Conservation (phyloP, 2,888 invertebrate genomes). For the Acrocyrtus sp. region DNA sequence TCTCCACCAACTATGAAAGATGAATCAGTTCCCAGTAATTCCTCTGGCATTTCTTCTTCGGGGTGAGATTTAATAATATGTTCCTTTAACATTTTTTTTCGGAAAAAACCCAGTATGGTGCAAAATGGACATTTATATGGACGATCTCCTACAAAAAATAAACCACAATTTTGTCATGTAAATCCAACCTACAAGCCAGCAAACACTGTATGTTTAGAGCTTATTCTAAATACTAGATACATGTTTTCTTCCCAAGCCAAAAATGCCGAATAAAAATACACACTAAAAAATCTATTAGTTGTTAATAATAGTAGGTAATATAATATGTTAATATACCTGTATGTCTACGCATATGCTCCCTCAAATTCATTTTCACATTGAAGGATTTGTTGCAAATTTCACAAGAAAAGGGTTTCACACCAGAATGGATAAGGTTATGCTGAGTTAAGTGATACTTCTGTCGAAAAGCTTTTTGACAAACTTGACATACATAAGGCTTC, state of each 20-base stretch:
- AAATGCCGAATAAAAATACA: too few relatives aligned
- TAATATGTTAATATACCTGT: too few relatives aligned
- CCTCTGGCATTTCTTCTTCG: slow-evolving; percentile 56
- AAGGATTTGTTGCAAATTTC: slow-evolving; percentile 58
- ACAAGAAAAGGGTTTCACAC: slow-evolving; percentile 58
- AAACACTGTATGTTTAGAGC: too few relatives aligned
- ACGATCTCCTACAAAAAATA: slow-evolving; percentile 47
- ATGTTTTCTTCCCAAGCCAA: too few relatives aligned
- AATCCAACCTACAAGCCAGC: too few relatives aligned
- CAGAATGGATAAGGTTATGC: slow-evolving; percentile 60
- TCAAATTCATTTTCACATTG: slow-evolving; percentile 62
- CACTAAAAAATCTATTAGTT: too few relatives aligned
- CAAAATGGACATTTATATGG: slow-evolving; percentile 61
- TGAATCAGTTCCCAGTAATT: slow-evolving; percentile 45
- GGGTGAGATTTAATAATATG: slow-evolving; percentile 58
- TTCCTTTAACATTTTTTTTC: slow-evolving; percentile 60
- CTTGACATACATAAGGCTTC: slow-evolving; percentile 56
- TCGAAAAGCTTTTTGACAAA: slow-evolving; percentile 58
- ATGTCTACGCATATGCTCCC: slow-evolving; percentile 61
- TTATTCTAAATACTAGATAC: too few relatives aligned
- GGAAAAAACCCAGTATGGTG: slow-evolving; percentile 57
- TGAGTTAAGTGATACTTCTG: slow-evolving; percentile 62
- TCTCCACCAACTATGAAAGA: slow-evolving; percentile 15
- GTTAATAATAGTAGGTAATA: too few relatives aligned
- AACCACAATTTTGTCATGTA: too few relatives aligned